Percentiles rank a stretch among this genome's conserved stretches.
Evolutionary conservation across 2,797 vertebrate species (phyloP).

Genomic region (Ambastaia sidthimunki): DNA sequence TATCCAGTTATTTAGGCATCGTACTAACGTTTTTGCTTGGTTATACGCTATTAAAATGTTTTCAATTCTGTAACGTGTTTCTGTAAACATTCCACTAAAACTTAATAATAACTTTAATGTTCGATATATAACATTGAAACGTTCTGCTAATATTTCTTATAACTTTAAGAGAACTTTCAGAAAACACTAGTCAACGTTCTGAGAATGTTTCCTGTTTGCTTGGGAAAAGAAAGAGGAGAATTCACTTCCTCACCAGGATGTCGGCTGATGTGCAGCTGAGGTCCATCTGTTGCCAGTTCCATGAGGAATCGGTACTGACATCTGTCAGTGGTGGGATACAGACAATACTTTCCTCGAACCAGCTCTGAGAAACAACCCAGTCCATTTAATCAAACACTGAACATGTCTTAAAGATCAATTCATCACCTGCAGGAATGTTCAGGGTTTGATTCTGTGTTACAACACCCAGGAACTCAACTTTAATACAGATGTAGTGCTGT

Average conservation of each 20-base stretch:
- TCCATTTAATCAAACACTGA: not conserved
- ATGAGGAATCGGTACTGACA: constrained; percentile 77
- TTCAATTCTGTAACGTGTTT: no score
- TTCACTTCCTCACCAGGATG: constrained; percentile 70
- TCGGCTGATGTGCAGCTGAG: constrained; percentile 75
- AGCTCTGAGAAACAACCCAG: constrained; percentile 58
- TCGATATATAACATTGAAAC: no score
- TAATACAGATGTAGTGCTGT: no score
- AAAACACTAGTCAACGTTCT: no score
- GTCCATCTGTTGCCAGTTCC: constrained; percentile 64
- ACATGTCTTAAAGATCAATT: not conserved
- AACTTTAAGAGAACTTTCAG: no score
- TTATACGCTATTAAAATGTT: no score
- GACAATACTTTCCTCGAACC: constrained; percentile 69
- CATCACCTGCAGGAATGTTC: not conserved
- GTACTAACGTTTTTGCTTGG: no score
- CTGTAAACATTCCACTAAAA: no score
- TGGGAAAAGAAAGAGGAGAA: not conserved
- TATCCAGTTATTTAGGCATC: no score
- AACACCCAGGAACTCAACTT: not conserved
- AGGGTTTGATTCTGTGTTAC: not conserved
- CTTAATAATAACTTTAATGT: no score
- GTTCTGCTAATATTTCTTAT: no score
- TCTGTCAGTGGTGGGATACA: constrained; percentile 73
- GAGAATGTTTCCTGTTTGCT: no score